These are phyloP conservation scores for Spisula subtruncata DNA, from an alignment of 2,888 invertebrate species.

Conservation along the genomic window DNA sequence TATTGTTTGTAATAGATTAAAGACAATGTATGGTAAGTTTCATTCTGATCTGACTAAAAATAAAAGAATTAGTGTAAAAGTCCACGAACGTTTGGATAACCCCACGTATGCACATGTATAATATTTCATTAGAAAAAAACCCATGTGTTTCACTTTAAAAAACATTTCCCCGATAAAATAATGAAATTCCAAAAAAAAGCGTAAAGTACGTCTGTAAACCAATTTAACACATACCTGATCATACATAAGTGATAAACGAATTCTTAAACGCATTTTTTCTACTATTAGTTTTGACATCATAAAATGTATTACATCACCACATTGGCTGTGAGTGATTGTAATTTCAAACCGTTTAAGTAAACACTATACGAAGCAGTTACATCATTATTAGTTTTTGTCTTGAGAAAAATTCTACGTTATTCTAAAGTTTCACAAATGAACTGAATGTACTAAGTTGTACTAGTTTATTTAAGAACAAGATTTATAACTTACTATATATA, in stretches of 20 bases:
- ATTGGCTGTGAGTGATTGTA: background rate
- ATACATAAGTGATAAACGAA: background rate
- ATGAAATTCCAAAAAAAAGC: background rate
- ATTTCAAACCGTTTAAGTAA: background rate
- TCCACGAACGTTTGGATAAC: too few species aligned
- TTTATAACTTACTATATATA: too few species aligned
- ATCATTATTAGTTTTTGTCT: too few species aligned
- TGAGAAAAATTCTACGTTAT: too few species aligned
- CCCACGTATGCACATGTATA: background rate
- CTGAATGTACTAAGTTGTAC: too few species aligned
- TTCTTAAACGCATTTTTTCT: background rate
- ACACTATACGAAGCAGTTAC: background rate
- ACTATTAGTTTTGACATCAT: background rate
- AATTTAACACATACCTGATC: background rate
- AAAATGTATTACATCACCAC: slow-evolving; percentile 1
- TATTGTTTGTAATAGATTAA: too few species aligned
- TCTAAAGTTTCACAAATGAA: too few species aligned
- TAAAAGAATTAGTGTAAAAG: too few species aligned
- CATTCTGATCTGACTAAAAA: too few species aligned
- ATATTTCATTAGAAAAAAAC: background rate
- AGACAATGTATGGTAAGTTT: too few species aligned
- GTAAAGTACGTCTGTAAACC: background rate
- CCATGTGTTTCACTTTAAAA: background rate
- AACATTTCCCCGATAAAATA: background rate
- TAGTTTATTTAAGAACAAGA: too few species aligned